Conservation (phyloP, 2,113 vertebrate genomes). For the Etheostoma spectabile region DNA sequence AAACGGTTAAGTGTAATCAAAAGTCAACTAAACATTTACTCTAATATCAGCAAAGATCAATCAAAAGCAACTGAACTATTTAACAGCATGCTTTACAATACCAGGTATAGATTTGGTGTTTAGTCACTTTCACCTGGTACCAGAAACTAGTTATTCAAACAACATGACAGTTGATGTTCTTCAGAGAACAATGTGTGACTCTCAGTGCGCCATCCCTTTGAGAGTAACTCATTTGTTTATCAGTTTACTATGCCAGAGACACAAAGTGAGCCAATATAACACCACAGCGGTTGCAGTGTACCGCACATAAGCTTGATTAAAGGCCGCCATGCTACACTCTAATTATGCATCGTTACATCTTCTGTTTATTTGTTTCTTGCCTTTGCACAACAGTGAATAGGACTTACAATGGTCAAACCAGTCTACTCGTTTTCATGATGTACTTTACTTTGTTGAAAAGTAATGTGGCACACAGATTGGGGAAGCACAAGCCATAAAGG, state of each 20-base stretch:
- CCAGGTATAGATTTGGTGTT: not conserved
- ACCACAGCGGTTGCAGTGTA: not conserved
- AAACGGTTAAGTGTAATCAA: not conserved
- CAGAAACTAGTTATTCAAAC: not conserved
- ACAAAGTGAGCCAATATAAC: not conserved
- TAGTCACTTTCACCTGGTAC: not conserved
- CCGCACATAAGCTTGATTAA: conserved; percentile 11
- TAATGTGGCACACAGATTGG: not conserved
- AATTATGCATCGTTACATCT: not conserved
- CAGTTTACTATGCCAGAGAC: not conserved
- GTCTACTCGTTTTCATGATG: not conserved
- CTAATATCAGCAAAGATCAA: not conserved
- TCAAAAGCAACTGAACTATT: not conserved
- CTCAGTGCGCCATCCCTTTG: not conserved
- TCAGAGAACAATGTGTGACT: not conserved
- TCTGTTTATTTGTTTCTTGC: not conserved
- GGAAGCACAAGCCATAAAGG: not conserved
- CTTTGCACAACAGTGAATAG: not conserved
- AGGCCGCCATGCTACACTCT: not conserved
- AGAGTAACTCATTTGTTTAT: not conserved
- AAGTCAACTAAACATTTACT: not conserved
- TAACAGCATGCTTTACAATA: not conserved
- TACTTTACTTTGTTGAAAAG: not conserved
- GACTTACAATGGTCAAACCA: not conserved
- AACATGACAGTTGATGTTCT: not conserved